Conservation (phyloP, 2,797 vertebrate species). For the Microtus agrestis region DNA sequence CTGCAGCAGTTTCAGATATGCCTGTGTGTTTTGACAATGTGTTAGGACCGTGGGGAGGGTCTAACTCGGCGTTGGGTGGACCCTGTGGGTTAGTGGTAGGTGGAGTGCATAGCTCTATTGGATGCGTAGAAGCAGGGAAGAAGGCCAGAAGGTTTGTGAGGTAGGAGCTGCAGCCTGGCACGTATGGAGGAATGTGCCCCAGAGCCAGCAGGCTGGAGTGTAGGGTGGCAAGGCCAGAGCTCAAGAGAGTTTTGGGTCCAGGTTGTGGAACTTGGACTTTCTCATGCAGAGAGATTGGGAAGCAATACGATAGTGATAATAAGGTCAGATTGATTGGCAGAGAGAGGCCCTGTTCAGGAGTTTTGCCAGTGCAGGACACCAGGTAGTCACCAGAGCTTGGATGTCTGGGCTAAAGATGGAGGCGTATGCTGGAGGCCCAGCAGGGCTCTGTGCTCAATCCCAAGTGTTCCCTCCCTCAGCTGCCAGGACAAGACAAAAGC, state of each 20-base stretch:
- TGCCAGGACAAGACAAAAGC: background rate
- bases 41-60: fast-evolving
- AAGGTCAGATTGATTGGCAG: background rate
- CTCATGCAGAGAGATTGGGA: background rate
- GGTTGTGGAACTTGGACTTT: background rate
- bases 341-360: background rate
- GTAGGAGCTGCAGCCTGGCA: background rate
- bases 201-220: background rate
- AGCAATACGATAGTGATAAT: background rate
- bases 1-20: background rate
- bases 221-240: background rate
- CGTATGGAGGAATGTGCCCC: fast-evolving
- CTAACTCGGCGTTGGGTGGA: background rate
- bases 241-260: background rate
- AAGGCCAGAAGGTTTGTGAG: background rate
- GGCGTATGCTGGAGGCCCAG: background rate
- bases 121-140: background rate
- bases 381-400: background rate
- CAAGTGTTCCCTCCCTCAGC: background rate
- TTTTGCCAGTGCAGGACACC: background rate
- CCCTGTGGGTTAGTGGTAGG: background rate
- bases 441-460: background rate
- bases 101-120: background rate
- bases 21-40: background rate
- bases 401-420: background rate